Base-by-base conservation (phyloP, 2,113 vertebrate genomes). In the Muntiacus reevesi region DNA sequence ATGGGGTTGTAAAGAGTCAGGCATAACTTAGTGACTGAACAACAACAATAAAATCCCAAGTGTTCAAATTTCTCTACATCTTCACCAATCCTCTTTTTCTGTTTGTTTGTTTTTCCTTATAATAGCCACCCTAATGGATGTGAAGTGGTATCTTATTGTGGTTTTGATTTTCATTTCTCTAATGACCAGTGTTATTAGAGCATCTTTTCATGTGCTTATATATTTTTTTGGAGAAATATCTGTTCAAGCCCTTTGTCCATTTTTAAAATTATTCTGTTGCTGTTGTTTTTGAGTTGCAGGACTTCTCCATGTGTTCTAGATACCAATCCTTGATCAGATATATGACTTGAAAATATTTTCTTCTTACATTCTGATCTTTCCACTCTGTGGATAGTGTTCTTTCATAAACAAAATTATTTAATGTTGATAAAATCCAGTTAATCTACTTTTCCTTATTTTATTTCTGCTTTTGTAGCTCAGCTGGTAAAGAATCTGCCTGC, bases 101-200 rank as follows among this genome's bases (percentile, higher is more conserved):
- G 10, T 10, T 16, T 81, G 9, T 19, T 67, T 50, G 40, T 52
- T 5, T 76, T 23, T 11, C 33, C 25, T 54, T 14, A 11, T 40
- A 5, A 17, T 3, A 54, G 79, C 78, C n/a, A 15, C 17, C 21
- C 52, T n/a, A 5, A 8, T 2, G 7, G 54, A 5, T 30, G 14
- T 40, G 7, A 7, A 25, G 25, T 2, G 12, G 27, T 3, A 7
- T 30, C 52, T 93, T 43, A 1, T 7, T 13, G 33, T 36, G 52
- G 82, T 76, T 76, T 36, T 28, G 15, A 36, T 50, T 21, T 36
- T 5, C 55, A 14, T 33, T 52, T 62, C 55, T 60, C 6, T 12
- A 7, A 33, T 7, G 71, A 19, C 10, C 2, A 5, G n/a, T 17
- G 19, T 4, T 1, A 4, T 30, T 4, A 40, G 10, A 30, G 57